These are phyloP conservation scores for Chelonoidis abingdonii DNA, from an alignment of 2,113 vertebrate genomes.

Conservation along the genomic window DNA sequence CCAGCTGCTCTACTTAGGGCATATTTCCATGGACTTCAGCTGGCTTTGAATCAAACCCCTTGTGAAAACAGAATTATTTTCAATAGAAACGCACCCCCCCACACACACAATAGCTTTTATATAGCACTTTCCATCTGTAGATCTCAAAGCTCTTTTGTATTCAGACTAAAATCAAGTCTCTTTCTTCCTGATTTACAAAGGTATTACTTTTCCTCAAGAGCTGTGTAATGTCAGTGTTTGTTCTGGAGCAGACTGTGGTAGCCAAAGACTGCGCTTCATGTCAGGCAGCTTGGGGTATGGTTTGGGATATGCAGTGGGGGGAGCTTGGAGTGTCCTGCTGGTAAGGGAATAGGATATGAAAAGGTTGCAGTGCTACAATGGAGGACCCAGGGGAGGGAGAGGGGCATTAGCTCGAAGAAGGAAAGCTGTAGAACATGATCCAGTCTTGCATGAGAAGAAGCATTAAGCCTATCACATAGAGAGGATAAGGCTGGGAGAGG, in stretches of 20 bases:
- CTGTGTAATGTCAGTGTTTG: not conserved
- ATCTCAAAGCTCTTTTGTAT: not conserved
- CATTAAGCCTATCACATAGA: accelerated
- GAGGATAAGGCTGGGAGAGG: not conserved
- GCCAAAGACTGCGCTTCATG: not conserved
- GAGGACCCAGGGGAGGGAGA: not conserved
- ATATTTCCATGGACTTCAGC: constrained; percentile 1
- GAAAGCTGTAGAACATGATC: not conserved
- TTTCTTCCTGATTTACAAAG: not conserved
- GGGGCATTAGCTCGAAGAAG: not conserved
- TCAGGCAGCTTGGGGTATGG: not conserved
- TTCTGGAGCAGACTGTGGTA: not conserved
- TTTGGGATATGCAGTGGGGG: not conserved
- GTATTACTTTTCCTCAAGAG: not conserved
- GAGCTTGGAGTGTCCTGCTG: too few species aligned
- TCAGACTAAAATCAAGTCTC: not conserved
- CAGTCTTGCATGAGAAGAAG: not conserved
- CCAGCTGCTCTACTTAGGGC: not conserved
- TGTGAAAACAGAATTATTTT: not conserved
- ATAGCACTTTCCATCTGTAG: not conserved
- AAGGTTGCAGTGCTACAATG: not conserved
- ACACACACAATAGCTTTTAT: not conserved
- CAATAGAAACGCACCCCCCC: not conserved
- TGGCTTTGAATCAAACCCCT: not conserved
- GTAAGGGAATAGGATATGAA: not conserved